Base-by-base conservation (phyloP, 2,113 vertebrate genomes). In the Rhabdomys dilectus region DNA sequence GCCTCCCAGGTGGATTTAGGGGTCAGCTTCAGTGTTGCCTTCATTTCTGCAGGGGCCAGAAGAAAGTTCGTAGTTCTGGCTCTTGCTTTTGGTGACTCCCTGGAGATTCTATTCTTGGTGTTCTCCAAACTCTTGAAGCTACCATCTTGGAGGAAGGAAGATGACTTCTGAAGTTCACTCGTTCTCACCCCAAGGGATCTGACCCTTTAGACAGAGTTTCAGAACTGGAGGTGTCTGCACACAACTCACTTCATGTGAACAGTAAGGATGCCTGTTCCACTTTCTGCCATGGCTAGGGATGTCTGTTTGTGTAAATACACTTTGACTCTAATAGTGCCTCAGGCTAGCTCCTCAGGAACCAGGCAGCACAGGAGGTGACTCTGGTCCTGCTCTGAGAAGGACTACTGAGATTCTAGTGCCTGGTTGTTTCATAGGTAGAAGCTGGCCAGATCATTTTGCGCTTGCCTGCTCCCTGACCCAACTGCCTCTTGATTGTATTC, bases 401-500 rank as follows among this genome's bases (percentile, higher is more conserved):
- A 75, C 88, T 24, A 2, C 89, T 34, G 19, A 81, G 66, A 93
- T 16, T 58, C 51, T 11, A 36, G 84, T 3, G 34, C 29, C 39
- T 16, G 13, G 39, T 82, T 88, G 17, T 39, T 51, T 53, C n/a
- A 34, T 81, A 75, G 84, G n/a, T 82, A 72, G 45, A 96, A 39
- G 75, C 93, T 94, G 92, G 39, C 72, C 48, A 66, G 80, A 34
- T 86, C 89, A 60, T 72, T 26, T 73, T 75, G 84, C 70, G 51
- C 76, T 92, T 68, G 36, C 66, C 90, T 3, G 7, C 7, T 21
- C 53, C 60, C 9, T 86, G 64, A 34, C 77, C 84, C 70, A 88
- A 0, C 92, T 86, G 29, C 36, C 26, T 6, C 56, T 86, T 16
- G 1, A 82, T 93, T 39, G 26, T 60, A 51, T 91, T 24, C 26